Base-by-base conservation (phyloP, 2,113 vertebrate species). In the Tenrec ecaudatus region DNA sequence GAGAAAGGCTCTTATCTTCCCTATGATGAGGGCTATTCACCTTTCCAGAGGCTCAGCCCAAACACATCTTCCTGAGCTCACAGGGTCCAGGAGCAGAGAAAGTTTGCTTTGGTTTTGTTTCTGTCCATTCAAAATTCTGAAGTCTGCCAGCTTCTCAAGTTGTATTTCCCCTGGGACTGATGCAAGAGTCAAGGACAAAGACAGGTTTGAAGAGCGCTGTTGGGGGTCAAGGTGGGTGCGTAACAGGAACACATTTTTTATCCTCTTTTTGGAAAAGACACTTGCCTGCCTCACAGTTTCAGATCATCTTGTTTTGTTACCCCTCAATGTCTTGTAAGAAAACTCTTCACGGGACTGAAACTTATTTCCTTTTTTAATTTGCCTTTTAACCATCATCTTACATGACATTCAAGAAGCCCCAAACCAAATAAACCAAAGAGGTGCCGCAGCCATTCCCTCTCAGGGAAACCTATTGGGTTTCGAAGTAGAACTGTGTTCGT, bases 241-340 rank as follows among this genome's bases (percentile, higher is more conserved):
- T n/a, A n/a, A n/a, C n/a, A n/a, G n/a, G n/a, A n/a, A n/a, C n/a
- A n/a, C n/a, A n/a, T n/a, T n/a, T n/a, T n/a, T n/a, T n/a, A n/a
- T n/a, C n/a, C n/a, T n/a, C n/a, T n/a, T n/a, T n/a, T n/a, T n/a
- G n/a, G n/a, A n/a, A 43, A 2, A 22, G 15, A 53, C 43, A 0
- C 3, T 36, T 15, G 11, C 58, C 25, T 29, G 23, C 14, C 38
- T 20, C 47, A 11, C 22, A 17, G 2, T 22, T 7, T 73, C 38
- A 2, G 0, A 4, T 17, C 27, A 6, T 17, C 47, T 29, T 29
- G 3, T 23, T 12, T 3, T 3, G 29, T 33, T 47, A 5, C 57
- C 11, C 25, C 43, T 53, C 33, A 2, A 22, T 14, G 15, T 23
- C 40, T 64, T 66, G 68, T 38, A 27, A 64, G 7, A 40, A 40